Evolutionary conservation across 2,888 invertebrate genomes (phyloP).

Genomic region (Tillus elongatus): DNA sequence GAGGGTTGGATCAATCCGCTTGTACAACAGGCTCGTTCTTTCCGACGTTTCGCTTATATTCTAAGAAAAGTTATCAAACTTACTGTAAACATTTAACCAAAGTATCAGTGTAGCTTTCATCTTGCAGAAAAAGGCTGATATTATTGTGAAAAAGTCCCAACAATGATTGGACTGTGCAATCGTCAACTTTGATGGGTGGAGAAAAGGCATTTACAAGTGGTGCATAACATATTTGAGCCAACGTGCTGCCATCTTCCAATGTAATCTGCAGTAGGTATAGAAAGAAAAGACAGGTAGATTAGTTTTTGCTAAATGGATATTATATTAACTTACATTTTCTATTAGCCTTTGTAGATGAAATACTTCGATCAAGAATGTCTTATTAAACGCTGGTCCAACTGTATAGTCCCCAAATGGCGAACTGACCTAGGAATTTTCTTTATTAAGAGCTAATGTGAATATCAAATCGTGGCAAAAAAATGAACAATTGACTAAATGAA

Average conservation of each 20-base stretch:
- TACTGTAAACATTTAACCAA: constrained; percentile 45
- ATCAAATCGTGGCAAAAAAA: no score
- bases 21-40: no score
- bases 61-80: no score
- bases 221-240: constrained; percentile 72
- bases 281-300: constrained; percentile 14
- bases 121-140: constrained; percentile 42
- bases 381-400: constrained; percentile 74
- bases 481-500: no score
- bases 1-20: no score
- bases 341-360: constrained; percentile 60
- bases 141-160: constrained; percentile 69
- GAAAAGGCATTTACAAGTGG: constrained; percentile 64
- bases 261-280: constrained; percentile 42
- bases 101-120: constrained; percentile 43
- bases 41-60: no score
- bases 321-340: constrained; percentile 42
- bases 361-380: constrained; percentile 64
- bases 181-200: constrained; percentile 43
- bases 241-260: constrained; percentile 45
- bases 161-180: constrained; percentile 76
- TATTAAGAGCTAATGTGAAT: no score
- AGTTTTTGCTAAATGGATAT: neutral
- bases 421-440: no score
- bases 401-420: no score